phyloP scores from a whole-genome alignment of 2,888 invertebrate species.

The Oeneis ivallda region DNA sequence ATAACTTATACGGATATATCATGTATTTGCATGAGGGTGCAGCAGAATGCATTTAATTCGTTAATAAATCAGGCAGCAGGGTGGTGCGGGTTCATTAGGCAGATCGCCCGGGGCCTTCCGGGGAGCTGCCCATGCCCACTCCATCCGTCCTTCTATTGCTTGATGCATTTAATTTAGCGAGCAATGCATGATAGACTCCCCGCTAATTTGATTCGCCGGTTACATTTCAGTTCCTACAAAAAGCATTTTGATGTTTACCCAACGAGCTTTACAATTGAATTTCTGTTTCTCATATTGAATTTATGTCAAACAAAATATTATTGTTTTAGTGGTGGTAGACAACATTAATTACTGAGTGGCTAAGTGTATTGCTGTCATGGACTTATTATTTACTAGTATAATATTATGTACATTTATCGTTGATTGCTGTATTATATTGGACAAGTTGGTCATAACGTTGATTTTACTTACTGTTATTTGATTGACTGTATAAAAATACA shows the following conservation, averaged over 20 bases:
- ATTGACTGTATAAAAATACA: too few species aligned
- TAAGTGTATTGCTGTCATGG: background rate
- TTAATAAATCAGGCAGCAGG: constrained; percentile 80
- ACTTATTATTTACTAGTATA: too few species aligned
- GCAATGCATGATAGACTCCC: constrained; percentile 60
- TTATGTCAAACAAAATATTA: background rate
- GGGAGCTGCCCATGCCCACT: constrained; percentile 69
- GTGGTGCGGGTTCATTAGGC: constrained; percentile 78
- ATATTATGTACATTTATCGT: too few species aligned
- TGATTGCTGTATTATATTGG: background rate
- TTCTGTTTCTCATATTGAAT: background rate
- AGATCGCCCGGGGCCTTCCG: constrained; percentile 77
- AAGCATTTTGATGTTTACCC: constrained; percentile 32
- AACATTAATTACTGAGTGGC: background rate
- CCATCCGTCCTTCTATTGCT: constrained; percentile 64
- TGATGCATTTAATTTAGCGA: constrained; percentile 69
- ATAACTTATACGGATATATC: constrained; percentile 44
- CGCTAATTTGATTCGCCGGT: constrained; percentile 37
- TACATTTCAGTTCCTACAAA: constrained; percentile 30
- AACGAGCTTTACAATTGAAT: constrained; percentile 17
- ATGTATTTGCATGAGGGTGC: constrained; percentile 70
- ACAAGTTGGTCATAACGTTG: background rate
- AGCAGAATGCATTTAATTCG: constrained; percentile 80
- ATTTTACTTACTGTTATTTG: background rate
- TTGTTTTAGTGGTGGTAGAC: background rate